These are phyloP conservation scores for Takifugu rubripes DNA, from an alignment of 2,797 vertebrate species.

Conservation along the genomic window DNA sequence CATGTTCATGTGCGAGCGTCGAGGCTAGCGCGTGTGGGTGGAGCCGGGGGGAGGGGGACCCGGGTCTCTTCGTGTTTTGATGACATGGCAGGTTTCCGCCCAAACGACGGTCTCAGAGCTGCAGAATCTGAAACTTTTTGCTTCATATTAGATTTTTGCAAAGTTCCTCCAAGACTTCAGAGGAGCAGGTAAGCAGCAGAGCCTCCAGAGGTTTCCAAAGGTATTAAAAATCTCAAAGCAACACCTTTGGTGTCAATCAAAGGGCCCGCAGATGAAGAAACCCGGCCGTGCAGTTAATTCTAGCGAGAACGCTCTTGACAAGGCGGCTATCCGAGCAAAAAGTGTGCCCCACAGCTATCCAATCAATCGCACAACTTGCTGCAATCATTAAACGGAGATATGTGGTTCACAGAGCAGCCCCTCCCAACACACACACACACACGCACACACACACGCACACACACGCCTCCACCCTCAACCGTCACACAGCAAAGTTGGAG, in stretches of 20 bases:
- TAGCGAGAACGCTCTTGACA: constrained; percentile 43
- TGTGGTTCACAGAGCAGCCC: background rate
- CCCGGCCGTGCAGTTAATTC: constrained; percentile 53
- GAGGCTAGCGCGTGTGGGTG: constrained; percentile 17
- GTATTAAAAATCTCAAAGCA: constrained; percentile 71
- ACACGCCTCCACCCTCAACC: constrained; percentile 1
- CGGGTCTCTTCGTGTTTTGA: constrained; percentile 41
- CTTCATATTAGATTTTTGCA: constrained; percentile 56
- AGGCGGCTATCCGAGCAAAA: constrained; percentile 53
- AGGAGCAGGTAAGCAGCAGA: constrained; percentile 15
- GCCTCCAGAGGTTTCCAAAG: constrained; percentile 54
- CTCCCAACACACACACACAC: constrained; percentile 1
- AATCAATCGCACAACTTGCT: constrained; percentile 54
- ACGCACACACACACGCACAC: constrained; percentile 1
- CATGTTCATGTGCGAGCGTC: constrained; percentile 19
- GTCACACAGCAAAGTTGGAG: constrained; percentile 35
- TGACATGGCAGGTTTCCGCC: constrained; percentile 48
- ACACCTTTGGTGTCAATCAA: constrained; percentile 76
- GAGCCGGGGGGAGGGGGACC: constrained; percentile 9
- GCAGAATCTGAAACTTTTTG: constrained; percentile 36
- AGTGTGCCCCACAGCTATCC: constrained; percentile 62
- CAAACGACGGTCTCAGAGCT: constrained; percentile 51
- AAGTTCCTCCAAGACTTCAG: constrained; percentile 42
- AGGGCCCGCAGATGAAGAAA: constrained; percentile 58
- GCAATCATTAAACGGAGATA: constrained; percentile 63